Percentiles rank a stretch among this genome's conserved stretches.
Conservation (phyloP, 1,140 invertebrate species). For the Melanaphis sacchari region DNA sequence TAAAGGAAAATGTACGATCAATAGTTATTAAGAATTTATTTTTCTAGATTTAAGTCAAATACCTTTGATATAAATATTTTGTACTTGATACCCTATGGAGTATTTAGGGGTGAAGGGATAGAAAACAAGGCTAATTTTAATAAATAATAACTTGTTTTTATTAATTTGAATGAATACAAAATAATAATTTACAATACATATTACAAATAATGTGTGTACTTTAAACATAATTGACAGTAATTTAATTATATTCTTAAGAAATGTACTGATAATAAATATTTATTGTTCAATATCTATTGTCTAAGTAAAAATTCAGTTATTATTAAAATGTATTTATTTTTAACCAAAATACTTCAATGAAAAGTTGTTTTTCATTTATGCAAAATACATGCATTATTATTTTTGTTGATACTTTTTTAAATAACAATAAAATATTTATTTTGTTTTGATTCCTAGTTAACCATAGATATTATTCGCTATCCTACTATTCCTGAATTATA, state of each 20-base stretch:
- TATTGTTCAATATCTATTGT: conserved; percentile 16
- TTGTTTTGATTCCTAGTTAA: too few species aligned
- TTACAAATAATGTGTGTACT: neutral
- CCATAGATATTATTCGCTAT: too few species aligned
- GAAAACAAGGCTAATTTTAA: neutral
- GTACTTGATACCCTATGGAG: neutral
- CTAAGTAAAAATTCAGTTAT: conserved; percentile 11
- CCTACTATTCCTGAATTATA: too few species aligned
- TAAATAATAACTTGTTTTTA: conserved; percentile 14
- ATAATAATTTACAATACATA: neutral
- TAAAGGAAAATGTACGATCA: neutral
- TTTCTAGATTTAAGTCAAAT: neutral
- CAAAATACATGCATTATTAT: conserved; percentile 38
- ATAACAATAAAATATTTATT: neutral
- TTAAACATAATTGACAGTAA: neutral
- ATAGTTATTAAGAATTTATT: neutral
- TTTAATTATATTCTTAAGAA: neutral
- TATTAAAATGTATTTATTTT: neutral
- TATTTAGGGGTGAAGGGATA: neutral
- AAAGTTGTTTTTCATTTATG: conserved; percentile 23
- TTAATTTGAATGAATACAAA: neutral
- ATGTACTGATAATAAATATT: conserved; percentile 19
- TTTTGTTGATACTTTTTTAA: conserved; percentile 26
- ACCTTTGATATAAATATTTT: neutral
- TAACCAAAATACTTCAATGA: conserved; percentile 24